Percentiles rank a stretch among this genome's conserved stretches.
Evolutionary conservation across 2,797 vertebrate genomes (phyloP).

Genomic region (Psittacula echo): DNA sequence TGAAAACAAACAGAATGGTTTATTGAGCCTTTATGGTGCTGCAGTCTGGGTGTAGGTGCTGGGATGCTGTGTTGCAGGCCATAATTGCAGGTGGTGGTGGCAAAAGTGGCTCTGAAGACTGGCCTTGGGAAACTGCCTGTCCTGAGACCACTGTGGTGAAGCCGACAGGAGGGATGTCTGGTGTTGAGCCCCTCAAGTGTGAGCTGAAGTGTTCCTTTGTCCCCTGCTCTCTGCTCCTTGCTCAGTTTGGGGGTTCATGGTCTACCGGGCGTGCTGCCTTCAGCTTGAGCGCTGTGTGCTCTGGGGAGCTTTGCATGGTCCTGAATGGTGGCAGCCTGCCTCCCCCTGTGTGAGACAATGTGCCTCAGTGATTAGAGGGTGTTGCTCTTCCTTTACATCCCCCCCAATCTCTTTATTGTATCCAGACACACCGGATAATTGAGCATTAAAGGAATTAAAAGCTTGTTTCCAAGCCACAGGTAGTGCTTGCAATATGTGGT

Average conservation of each 20-base stretch:
- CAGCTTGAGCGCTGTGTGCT: background rate
- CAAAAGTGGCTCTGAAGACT: background rate
- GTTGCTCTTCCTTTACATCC: background rate
- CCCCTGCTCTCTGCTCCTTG: background rate
- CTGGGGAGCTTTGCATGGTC: background rate
- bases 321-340: background rate
- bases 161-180: background rate
- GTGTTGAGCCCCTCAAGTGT: background rate
- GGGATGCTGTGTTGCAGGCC: background rate
- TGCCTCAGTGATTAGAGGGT: background rate
- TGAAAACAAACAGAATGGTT: background rate
- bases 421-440: background rate
- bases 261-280: background rate
- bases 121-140: background rate
- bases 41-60: background rate
- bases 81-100: background rate
- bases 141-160: background rate
- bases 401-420: background rate
- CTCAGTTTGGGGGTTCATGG: background rate
- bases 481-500: background rate
- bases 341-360: accelerated
- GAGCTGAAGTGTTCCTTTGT: background rate
- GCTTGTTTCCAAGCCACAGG: background rate
- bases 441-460: background rate
- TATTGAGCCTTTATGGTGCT: background rate